phyloP scores from a whole-genome alignment of 2,113 vertebrate genomes.

The Hepsetus odoe region DNA sequence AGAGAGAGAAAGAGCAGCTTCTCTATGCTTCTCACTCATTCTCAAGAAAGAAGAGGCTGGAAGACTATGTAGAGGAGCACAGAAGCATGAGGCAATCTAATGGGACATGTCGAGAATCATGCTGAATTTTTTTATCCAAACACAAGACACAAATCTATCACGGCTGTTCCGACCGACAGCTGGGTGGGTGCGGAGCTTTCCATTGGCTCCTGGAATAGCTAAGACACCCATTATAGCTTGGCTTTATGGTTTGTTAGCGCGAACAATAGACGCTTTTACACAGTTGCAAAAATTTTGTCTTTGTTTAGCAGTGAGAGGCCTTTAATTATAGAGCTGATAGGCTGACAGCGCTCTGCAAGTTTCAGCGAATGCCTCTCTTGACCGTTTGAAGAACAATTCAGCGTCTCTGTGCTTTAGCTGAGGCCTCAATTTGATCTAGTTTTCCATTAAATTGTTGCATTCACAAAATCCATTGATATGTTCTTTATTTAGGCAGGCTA shows the following conservation, averaged over 20 bases:
- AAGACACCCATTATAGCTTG: conserved; percentile 62
- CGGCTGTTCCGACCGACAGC: conserved; percentile 42
- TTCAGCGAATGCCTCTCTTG: conserved; percentile 47
- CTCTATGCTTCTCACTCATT: conserved; percentile 11
- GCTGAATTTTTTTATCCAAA: conserved; percentile 59
- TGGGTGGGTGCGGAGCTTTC: conserved; percentile 51
- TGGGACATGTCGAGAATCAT: conserved; percentile 55
- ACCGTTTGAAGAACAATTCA: conserved; percentile 21
- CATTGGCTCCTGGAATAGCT: conserved; percentile 57
- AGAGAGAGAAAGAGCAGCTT: background rate
- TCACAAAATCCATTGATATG: conserved; percentile 22
- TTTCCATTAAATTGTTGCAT: conserved; percentile 2
- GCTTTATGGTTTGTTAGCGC: conserved; percentile 57
- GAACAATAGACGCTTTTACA: conserved; percentile 63
- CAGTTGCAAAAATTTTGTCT: conserved; percentile 50
- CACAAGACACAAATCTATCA: conserved; percentile 57
- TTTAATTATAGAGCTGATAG: conserved; percentile 48
- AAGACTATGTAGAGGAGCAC: conserved; percentile 5
- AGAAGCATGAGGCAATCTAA: conserved; percentile 36
- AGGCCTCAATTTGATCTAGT: conserved; percentile 11
- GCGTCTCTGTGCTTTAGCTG: conserved; percentile 22
- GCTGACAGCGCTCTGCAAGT: conserved; percentile 22
- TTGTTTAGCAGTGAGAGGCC: conserved; percentile 42
- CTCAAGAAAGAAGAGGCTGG: background rate
- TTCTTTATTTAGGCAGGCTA: conserved; percentile 30